These are phyloP conservation scores for Crax fasciolata DNA, from an alignment of 2,797 vertebrate species.

Conservation along the genomic window DNA sequence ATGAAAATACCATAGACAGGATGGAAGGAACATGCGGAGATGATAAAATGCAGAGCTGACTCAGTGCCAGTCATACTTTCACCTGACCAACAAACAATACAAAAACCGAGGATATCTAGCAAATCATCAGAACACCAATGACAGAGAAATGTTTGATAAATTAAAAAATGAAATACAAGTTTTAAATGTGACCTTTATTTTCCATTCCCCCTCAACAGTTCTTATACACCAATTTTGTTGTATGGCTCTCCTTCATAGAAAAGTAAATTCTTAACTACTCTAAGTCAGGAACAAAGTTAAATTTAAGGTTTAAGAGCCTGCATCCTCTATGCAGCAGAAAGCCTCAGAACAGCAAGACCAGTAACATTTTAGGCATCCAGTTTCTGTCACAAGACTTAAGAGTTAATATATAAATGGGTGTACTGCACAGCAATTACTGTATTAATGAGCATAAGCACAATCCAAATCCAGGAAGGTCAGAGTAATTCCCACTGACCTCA, in stretches of 20 bases:
- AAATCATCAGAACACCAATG: neutral
- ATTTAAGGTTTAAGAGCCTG: neutral
- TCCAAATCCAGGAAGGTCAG: neutral
- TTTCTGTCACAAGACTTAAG: neutral
- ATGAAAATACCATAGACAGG: neutral
- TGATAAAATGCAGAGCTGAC: neutral
- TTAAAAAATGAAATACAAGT: neutral
- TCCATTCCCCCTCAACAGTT: neutral
- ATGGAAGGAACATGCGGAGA: neutral
- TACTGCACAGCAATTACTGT: neutral
- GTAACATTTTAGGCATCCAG: neutral
- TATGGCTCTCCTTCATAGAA: neutral
- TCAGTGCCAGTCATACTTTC: neutral
- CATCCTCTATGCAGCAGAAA: neutral
- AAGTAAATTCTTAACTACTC: neutral
- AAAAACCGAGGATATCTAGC: neutral
- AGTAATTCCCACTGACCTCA: neutral
- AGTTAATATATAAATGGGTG: neutral
- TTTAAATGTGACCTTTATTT: neutral
- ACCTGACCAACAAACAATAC: neutral
- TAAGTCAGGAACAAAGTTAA: neutral
- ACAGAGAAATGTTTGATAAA: neutral
- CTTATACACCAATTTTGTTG: neutral
- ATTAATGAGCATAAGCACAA: neutral
- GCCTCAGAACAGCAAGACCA: neutral